These are phyloP conservation scores for Caenorhabditis sp. DNA, from an alignment of 2,888 invertebrate species.

Conservation along the genomic window DNA sequence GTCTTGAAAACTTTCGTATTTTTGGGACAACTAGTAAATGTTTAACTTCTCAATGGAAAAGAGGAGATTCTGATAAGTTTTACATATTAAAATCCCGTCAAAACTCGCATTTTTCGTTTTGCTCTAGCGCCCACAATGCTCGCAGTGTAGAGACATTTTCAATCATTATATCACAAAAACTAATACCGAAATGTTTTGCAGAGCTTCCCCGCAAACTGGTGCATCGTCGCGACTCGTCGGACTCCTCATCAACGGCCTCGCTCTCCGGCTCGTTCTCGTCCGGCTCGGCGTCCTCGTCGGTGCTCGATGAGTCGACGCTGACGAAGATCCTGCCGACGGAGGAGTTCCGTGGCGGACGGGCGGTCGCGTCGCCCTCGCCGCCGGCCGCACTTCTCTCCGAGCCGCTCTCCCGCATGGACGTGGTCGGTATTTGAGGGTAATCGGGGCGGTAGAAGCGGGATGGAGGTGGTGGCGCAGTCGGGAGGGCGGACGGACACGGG, in stretches of 20 bases:
- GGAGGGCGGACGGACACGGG: too few species aligned
- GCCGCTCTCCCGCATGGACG: conserved; percentile 65
- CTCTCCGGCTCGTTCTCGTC: too few species aligned
- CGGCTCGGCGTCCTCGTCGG: background rate
- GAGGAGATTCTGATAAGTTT: background rate
- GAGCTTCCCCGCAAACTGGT: conserved; percentile 27
- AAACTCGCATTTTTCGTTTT: too few species aligned
- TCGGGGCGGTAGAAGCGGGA: background rate
- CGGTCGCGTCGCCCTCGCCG: conserved; percentile 48
- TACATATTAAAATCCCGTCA: too few species aligned
- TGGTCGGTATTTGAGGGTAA: conserved; percentile 49
- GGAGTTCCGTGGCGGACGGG: conserved; percentile 25
- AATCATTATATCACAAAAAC: too few species aligned
- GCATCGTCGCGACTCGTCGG: conserved; percentile 35
- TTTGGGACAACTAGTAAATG: too few species aligned
- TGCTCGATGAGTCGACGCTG: conserved; percentile 40
- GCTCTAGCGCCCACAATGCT: too few species aligned
- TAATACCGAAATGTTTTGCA: too few species aligned
- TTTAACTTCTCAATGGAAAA: too few species aligned
- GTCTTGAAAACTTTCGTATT: too few species aligned
- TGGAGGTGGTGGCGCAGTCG: too few species aligned
- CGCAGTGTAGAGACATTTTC: background rate
- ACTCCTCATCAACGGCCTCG: too few species aligned
- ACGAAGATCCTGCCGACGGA: conserved; percentile 34
- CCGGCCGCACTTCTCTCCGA: conserved; percentile 55